Evolutionary conservation across 2,113 vertebrate species (phyloP), one percentile per base, ranked within the genome.

Genomic region (Bettongia penicillata): DNA sequence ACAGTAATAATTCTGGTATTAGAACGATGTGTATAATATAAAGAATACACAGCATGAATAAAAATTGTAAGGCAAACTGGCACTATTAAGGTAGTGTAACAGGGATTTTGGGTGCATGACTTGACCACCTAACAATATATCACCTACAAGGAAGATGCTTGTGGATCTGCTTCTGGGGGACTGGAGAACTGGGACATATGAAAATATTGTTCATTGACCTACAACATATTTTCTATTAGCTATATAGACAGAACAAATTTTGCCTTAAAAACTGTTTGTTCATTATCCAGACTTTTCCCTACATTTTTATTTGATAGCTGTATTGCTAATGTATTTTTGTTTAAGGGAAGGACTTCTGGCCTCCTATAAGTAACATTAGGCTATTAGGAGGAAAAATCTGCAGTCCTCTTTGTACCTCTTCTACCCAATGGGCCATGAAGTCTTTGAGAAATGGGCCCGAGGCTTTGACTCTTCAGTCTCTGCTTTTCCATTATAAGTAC

Each of bases 1-100:
- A 68, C 49, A 96, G 28, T 77, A 26, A 53, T 90, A 14, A 52
- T 25, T 93, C 94, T 92, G 49, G 28, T 77, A 1, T 93, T 91
- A 92, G 92, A 84, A 43, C 8, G 68, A 61, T 49, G 25, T 47
- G 50, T 90, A 90, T 43, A 53, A 91, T n/a, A 0, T 31, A 94
- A 53, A 55, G 61, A 92, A 95, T n/a, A 19, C 0, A 55, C 28
- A 52, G 4, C 61, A 91, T 90, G 14, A 93, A 84, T 93, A 90
- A 90, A 24, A 49, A 22, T 68, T 93, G 84, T 55, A 3, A 37
- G 31, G 61, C 37, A 68, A 9, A 90, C 23, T 43, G 31, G 47
- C 49, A 37, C 31, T 43, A 16, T 48, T 43, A 93, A 68, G 9
- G 91, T 93, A 8, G 19, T 23, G 2, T 84, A n/a, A 43, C 43